Conservation (phyloP, 23 tunicate genomes). For the Corella eumyota region DNA sequence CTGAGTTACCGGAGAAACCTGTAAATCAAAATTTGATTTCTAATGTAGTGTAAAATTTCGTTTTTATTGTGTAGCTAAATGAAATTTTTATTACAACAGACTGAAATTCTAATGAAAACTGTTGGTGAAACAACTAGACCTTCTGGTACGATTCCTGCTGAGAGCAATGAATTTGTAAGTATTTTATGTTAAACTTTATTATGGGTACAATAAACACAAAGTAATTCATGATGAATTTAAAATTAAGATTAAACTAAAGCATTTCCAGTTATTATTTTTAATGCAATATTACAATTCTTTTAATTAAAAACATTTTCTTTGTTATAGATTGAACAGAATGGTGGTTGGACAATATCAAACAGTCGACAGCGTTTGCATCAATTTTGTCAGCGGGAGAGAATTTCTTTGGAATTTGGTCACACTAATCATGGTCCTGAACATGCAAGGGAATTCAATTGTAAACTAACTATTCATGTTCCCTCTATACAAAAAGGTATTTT, state of each 20-base stretch:
- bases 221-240: too few relatives aligned
- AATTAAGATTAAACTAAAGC: too few relatives aligned
- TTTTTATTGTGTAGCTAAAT: too few relatives aligned
- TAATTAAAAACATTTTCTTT: not conserved
- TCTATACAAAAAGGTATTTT: conserved; percentile 61
- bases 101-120: too few relatives aligned
- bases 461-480: conserved; percentile 39
- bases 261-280: too few relatives aligned
- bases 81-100: too few relatives aligned
- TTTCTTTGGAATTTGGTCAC: conserved; percentile 53
- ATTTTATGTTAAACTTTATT: too few relatives aligned
- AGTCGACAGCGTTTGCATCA: conserved; percentile 80
- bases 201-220: too few relatives aligned
- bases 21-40: conserved; percentile 8
- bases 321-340: conserved; percentile 48
- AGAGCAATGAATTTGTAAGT: too few relatives aligned
- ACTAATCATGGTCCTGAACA: conserved; percentile 74
- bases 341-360: conserved; percentile 83
- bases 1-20: conserved; percentile 77
- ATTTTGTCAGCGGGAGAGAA: conserved; percentile 75
- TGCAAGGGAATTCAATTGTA: conserved; percentile 57
- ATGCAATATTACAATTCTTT: too few relatives aligned
- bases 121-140: too few relatives aligned
- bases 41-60: not conserved
- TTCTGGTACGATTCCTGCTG: too few relatives aligned